Percentiles rank a stretch among this genome's conserved stretches.
Evolutionary conservation across 2,797 vertebrate species (phyloP).

Genomic region (Sebastes iracundus): DNA sequence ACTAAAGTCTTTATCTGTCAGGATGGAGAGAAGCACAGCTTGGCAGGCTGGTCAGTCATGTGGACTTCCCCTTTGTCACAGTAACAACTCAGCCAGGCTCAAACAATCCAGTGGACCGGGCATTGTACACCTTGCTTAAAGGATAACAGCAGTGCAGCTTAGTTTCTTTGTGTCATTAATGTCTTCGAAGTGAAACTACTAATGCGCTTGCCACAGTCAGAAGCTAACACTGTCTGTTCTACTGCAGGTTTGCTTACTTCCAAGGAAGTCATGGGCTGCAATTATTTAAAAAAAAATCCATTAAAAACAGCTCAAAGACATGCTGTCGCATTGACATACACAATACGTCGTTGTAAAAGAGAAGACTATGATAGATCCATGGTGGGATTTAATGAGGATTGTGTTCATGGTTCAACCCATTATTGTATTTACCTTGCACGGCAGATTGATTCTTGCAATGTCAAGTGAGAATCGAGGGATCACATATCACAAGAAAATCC

Average conservation of each 20-base stretch:
- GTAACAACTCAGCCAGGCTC: conserved; percentile 26
- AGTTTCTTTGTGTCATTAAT: conserved; percentile 11
- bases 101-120: conserved; percentile 15
- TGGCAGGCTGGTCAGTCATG: conserved; percentile 53
- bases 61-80: conserved; percentile 41
- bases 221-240: neutral
- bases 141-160: conserved; percentile 15
- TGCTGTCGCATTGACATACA: neutral
- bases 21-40: conserved; percentile 12
- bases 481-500: neutral
- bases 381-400: neutral
- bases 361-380: neutral
- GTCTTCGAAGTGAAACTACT: conserved; percentile 23
- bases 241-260: neutral
- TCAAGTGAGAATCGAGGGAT: neutral
- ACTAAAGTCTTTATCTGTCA: conserved; percentile 63
- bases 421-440: neutral
- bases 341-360: neutral
- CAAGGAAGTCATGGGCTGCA: neutral
- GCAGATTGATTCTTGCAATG: neutral
- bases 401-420: neutral
- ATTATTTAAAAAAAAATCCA: neutral
- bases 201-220: neutral
- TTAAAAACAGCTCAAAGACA: conserved; percentile 9
- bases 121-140: conserved; percentile 17